A percentile compares a stretch with the other conserved stretches of the same genome.
Conservation (phyloP, 2,888 invertebrate species). For the Dolichomitus sp. region DNA sequence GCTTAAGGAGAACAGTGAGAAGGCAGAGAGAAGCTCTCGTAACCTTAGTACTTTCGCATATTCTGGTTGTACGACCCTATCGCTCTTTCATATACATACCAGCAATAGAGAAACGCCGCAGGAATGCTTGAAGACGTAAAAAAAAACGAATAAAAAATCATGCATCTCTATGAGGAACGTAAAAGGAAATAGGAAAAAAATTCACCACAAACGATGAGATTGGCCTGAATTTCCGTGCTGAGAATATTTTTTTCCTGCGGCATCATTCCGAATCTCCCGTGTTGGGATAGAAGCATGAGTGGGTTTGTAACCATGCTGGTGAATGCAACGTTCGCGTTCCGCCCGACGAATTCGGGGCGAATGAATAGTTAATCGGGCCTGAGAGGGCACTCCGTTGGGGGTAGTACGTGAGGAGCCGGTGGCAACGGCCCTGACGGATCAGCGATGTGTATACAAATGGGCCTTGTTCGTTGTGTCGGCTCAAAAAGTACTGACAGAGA, state of each 20-base stretch:
- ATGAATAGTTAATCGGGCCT: constrained; percentile 78
- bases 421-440: constrained; percentile 65
- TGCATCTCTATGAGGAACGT: neutral
- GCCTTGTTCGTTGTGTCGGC: constrained; percentile 60
- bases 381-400: constrained; percentile 71
- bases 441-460: constrained; percentile 58
- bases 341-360: constrained; percentile 66
- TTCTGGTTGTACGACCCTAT: constrained; percentile 42
- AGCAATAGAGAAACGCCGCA: constrained; percentile 13
- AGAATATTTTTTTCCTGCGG: constrained; percentile 18
- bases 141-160: constrained; percentile 11
- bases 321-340: constrained; percentile 24
- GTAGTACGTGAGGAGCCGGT: constrained; percentile 67
- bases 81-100: constrained; percentile 34
- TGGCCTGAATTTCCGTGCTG: constrained; percentile 32
- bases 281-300: neutral
- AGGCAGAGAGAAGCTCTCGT: constrained; percentile 19
- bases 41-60: constrained; percentile 43
- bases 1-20: neutral
- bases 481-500: constrained; percentile 41
- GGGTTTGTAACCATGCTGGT: constrained; percentile 23
- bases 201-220: constrained; percentile 13
- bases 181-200: constrained; percentile 28
- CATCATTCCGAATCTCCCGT: neutral
- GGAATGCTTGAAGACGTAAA: constrained; percentile 16